Conservation (phyloP, 1,140 invertebrate genomes). For the Hypothenemus hampei region DNA sequence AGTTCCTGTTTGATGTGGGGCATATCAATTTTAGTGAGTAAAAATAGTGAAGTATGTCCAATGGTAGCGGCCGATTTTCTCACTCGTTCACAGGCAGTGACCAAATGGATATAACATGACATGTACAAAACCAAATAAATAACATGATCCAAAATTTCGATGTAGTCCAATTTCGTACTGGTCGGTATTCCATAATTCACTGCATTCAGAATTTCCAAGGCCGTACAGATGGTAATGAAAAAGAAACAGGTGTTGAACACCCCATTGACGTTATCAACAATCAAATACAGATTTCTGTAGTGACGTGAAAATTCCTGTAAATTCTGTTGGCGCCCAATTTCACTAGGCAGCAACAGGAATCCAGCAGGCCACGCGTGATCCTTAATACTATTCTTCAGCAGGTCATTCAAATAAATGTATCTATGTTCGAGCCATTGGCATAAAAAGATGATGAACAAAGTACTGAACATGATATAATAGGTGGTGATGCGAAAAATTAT, state of each 20-base stretch:
- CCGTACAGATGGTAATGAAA: conserved; percentile 13
- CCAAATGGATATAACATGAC: no score
- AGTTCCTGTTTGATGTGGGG: no score
- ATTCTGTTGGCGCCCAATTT: neutral
- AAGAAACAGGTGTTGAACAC: conserved; percentile 9
- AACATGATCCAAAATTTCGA: neutral
- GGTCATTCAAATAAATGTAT: conserved; percentile 6
- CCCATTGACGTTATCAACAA: conserved; percentile 10
- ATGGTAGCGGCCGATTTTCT: no score
- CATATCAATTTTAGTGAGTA: no score
- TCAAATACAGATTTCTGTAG: conserved; percentile 8
- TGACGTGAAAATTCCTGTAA: conserved; percentile 5
- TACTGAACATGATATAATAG: conserved; percentile 20
- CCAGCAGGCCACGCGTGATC: neutral
- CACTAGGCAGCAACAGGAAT: neutral
- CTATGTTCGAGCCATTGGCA: conserved; percentile 11
- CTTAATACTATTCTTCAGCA: no score
- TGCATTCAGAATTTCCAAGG: conserved; percentile 16
- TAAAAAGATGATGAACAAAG: conserved; percentile 10
- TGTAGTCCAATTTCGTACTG: neutral
- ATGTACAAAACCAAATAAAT: conserved; percentile 6
- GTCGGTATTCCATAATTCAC: conserved; percentile 21
- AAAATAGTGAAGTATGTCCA: no score
- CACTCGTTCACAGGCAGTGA: no score
- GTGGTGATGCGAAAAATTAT: conserved; percentile 19